Evolutionary conservation across 2,888 invertebrate genomes (phyloP), one percentile per base, ranked within the genome.

Genomic region (Panzeria rudis): DNA sequence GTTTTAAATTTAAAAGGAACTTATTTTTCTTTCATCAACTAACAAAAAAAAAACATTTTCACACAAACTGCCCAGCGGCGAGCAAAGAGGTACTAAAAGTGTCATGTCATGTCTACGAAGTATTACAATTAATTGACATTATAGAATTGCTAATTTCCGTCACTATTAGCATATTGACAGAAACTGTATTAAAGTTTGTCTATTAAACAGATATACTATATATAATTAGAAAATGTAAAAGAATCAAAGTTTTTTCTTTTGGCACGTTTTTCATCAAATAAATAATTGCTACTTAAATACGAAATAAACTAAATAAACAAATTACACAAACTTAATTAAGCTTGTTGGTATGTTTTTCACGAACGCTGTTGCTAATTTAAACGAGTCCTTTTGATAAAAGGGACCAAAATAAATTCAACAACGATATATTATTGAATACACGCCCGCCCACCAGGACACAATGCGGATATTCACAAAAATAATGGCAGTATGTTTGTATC

Each of bases 261-360:
- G 54, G 20, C 78, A 69, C 68, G 52, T 64, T 54, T 78, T 52
- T 13, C 66, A 47, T 23, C 13, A 44, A 72, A 83, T 83, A 73
- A 68, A 54, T 73, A 68, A 78, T 77, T 32, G 44, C 52, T 59
- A 52, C 35, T 50, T 35, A 61, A 64, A 35, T 25, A 52, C 66
- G 7, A 76, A 66, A 41, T 41, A 83, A 73, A 56, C 47, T 52
- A 56, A 44, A 56, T 52, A 38, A 47, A 54, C 35, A 64, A 50
- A 73, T 56, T 44, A 44, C 9, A 17, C 11, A 29, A 32, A 25
- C 25, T 38, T 20, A 75, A 32, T 50, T 38, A 32, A 64, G 25
- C 1, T 35, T 25, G 35, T 23, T 50, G 9, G 25, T 17, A 11
- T 38, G 29, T 29, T 32, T 41, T 41, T 7, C 20, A 2, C 15